These are phyloP conservation scores for Cabera pusaria DNA, from an alignment of 2,888 invertebrate genomes.

Conservation along the genomic window DNA sequence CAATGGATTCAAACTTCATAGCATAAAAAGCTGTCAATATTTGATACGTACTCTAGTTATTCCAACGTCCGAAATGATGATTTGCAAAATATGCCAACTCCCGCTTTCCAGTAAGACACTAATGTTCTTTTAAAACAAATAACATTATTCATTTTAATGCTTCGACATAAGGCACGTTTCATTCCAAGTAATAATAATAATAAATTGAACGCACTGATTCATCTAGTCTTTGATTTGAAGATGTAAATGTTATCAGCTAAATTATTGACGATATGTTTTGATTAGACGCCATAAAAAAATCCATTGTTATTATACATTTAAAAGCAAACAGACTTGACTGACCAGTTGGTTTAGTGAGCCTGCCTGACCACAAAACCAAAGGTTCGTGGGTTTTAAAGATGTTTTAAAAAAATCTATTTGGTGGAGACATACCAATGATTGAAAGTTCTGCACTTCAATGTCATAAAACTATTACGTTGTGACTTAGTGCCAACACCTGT, in stretches of 20 bases:
- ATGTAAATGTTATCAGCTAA: constrained; percentile 5
- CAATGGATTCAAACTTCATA: too few species aligned
- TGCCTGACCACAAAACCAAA: too few species aligned
- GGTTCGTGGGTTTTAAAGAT: too few species aligned
- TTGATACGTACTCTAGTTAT: too few species aligned
- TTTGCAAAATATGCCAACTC: constrained; percentile 3
- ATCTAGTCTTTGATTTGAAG: constrained; percentile 16
- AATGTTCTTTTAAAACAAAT: constrained; percentile 20
- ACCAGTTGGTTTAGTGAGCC: too few species aligned
- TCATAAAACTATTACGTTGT: too few species aligned
- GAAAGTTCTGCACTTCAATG: too few species aligned
- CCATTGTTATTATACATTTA: constrained; percentile 1
- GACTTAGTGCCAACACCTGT: not conserved
- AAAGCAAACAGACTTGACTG: too few species aligned
- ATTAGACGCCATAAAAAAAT: constrained; percentile 7
- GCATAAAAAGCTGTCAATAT: too few species aligned
- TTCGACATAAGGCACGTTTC: constrained; percentile 8
- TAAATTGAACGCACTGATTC: constrained; percentile 17
- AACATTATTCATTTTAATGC: constrained; percentile 18
- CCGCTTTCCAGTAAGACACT: constrained; percentile 10
- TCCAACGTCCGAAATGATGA: too few species aligned
- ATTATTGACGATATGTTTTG: constrained; percentile 9
- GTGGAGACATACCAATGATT: too few species aligned
- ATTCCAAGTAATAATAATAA: constrained; percentile 19
- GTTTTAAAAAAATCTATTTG: too few species aligned